phyloP scores from a whole-genome alignment of 2,888 invertebrate species.

The Pheosia tremula region DNA sequence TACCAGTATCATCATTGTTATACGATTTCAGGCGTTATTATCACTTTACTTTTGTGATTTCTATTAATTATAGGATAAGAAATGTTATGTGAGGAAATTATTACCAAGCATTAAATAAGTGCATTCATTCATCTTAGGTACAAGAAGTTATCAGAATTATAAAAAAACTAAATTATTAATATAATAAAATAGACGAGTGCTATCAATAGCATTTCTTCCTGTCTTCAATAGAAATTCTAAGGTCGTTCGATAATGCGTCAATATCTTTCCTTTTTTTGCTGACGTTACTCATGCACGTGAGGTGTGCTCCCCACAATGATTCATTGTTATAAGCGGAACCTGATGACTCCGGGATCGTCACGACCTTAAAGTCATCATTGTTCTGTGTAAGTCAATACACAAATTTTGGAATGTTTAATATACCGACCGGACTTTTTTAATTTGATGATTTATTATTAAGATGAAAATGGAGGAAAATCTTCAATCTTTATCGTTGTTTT shows the following conservation, averaged over 20 bases:
- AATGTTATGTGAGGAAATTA: no score
- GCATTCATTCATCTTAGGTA: no score
- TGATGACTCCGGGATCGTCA: constrained; percentile 42
- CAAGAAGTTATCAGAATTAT: no score
- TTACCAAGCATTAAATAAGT: no score
- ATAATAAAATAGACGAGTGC: no score
- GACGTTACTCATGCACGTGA: constrained; percentile 29
- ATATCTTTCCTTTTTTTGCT: constrained; percentile 12
- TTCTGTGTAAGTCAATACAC: neutral
- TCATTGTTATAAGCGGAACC: constrained; percentile 46
- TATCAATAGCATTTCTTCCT: neutral
- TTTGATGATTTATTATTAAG: no score
- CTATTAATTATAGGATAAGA: neutral
- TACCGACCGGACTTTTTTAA: neutral
- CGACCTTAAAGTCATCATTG: constrained; percentile 20
- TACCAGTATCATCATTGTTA: no score
- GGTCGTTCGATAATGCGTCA: constrained; percentile 17
- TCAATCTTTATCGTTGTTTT: no score
- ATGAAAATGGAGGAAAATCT: no score
- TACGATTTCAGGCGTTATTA: no score
- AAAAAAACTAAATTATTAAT: no score
- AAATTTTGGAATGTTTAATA: no score
- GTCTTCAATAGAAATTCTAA: neutral
- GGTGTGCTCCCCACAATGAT: constrained; percentile 44
- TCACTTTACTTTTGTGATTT: neutral